Evolutionary conservation across 2,797 vertebrate species (phyloP), one percentile per base, ranked within the genome.

Genomic region (Erpetoichthys calabaricus): DNA sequence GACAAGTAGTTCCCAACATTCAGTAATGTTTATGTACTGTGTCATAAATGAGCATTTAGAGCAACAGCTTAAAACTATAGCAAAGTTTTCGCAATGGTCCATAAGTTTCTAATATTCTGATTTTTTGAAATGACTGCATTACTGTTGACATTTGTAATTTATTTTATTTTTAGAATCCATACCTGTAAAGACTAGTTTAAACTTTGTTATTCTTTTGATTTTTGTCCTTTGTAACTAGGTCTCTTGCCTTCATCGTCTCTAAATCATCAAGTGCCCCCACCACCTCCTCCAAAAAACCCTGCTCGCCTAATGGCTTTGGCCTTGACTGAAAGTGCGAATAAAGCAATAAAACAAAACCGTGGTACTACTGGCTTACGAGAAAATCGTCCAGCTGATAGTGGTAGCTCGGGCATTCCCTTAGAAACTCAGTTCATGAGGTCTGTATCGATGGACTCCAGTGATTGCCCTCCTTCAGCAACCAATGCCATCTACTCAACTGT

Each of bases 231-330:
- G 25, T 25, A 25, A 25, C 25, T 25, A 25, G 25, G 25, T 25
- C 60, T 68, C 3, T 67, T 75, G 41, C 65, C 77, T 6, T 65
- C 76, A 6, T 44, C 78, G 4, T 63, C 75, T 8, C 59, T 76
- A 5, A 45, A 75, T 42, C 72, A 67, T 2, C 83, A 85, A 3
- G 74, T 84, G 45, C 84, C 83, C 0, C 86, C 86, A 0, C 81
- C 83, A 3, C 84, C 85, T 0, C 84, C 83, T 1, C 85, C 84
- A 5, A 87, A 89, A 64, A 85, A 89, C 59, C 83, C 86, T n/a
- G 85, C 86, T 5, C 78, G 86, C 2, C 73, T 89, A 51, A 87
- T 89, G 85, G 85, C 85, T 3, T 66, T 89, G 56, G 84, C 80
- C 41, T 72, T 89, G 61, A 81, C 83, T 3, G 86, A 87, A 68